Evolutionary conservation across 2,113 vertebrate genomes (phyloP), one percentile per base, ranked within the genome.

Genomic region (Amazona vittata): DNA sequence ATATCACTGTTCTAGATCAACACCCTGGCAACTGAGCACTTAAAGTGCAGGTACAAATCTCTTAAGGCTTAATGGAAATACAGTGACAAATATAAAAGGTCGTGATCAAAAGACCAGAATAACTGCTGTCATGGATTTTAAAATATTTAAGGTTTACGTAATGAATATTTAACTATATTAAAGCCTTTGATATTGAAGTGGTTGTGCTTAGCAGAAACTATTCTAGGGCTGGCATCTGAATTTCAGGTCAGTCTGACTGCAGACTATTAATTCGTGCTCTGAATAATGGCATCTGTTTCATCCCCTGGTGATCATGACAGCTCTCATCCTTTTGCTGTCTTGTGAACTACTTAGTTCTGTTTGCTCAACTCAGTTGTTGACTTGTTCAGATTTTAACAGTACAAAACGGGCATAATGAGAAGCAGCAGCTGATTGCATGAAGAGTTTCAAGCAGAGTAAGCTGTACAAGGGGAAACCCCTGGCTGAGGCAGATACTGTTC

Each of bases 121-220:
- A 96, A 92, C 93, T 90, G 69, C 65, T 86, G 44, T 62, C 6
- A 3, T n/a, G 74, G 44, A 86, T 67, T 81, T 86, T 68, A 74
- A 86, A 96, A 93, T 89, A 90, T 84, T 78, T 86, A 91, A 57
- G 15, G 53, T 79, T 86, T 93, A 88, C 18, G 60, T 73, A 84
- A 86, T 76, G 20, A 96, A 76, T 89, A 83, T 75, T 94, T 83
- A 75, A 80, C 57, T 69, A 29, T 33, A 83, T 77, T 81, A 41
- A 87, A 89, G 41, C 31, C 44, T 83, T 71, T 74, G 75, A 33
- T 85, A 67, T 31, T 64, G 74, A 68, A 92, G 85, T 39, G 33
- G 28, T 82, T 64, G 35, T 85, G 39, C 74, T 84, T 83, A 52
- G 77, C 60, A 94, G 59, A 60, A 78, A 33, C 55, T 19, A 4